Conservation (phyloP, 2,797 vertebrate genomes). For the Labroides dimidiatus region DNA sequence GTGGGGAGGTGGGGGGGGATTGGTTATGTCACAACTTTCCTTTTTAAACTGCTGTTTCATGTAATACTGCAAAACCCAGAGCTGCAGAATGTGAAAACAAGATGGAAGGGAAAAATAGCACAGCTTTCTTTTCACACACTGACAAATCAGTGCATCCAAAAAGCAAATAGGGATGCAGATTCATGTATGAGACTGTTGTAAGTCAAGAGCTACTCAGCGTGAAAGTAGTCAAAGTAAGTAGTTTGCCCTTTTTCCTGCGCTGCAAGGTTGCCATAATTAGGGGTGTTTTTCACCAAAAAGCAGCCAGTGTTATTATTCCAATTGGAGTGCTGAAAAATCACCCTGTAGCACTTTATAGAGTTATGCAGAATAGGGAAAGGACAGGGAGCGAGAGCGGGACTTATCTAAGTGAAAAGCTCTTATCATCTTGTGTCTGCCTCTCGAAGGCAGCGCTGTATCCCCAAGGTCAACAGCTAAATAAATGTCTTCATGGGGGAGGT, state of each 20-base stretch:
- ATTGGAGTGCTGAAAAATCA: conserved; percentile 69
- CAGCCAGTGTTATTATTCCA: conserved; percentile 63
- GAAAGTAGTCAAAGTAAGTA: conserved; percentile 58
- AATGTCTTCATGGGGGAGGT: conserved; percentile 58
- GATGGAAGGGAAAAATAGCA: background rate
- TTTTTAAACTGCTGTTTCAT: background rate
- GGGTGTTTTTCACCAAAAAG: conserved; percentile 68
- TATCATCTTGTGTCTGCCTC: conserved; percentile 64
- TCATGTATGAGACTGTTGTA: conserved; percentile 36
- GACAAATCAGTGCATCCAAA: conserved; percentile 11
- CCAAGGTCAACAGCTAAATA: conserved; percentile 74
- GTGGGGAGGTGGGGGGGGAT: too few species aligned
- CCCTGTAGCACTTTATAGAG: conserved; percentile 50
- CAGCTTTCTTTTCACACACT: conserved; percentile 12
- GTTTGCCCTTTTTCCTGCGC: conserved; percentile 62
- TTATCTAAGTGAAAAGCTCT: conserved; percentile 73
- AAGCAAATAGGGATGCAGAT: conserved; percentile 37
- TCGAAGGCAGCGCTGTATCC: conserved; percentile 26
- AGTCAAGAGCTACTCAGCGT: conserved; percentile 58
- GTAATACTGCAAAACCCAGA: background rate
- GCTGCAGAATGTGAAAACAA: background rate
- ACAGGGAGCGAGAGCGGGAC: conserved; percentile 40
- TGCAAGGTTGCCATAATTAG: conserved; percentile 72
- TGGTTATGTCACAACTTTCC: background rate
- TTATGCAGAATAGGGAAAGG: conserved; percentile 49